Evolutionary conservation across 2,797 vertebrate genomes (phyloP), one percentile per base, ranked within the genome.

Genomic region (Gymnocypris eckloni): DNA sequence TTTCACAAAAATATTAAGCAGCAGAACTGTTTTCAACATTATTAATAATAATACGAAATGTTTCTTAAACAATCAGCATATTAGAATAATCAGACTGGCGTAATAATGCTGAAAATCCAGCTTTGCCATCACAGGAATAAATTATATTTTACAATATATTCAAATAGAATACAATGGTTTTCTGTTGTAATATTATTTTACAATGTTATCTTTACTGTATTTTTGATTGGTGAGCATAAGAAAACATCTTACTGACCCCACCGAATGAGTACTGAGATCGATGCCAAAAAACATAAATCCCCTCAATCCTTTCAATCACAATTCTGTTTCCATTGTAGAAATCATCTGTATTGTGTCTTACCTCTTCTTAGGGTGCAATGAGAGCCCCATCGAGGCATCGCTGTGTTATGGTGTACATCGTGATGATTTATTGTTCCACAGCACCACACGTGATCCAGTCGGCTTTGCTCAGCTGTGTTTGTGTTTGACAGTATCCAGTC

Each of bases 371-470:
- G 9, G 41, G 15, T 81, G 69, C 54, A 45, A 20, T n/a, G 66
- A 71, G 43, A 64, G 37, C 79, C 54, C 54, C 54, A 22, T 22
- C 4, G 4, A 56, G 22, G 37, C 13, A 3, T 25, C 22, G 2
- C 69, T 66, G 20, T 39, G 67, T 64, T 80, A 67, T 66, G 52
- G 22, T 80, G 67, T 72, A 72, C 52, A 28, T 48, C 64, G 69
- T 66, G 43, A 86, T 81, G 52, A 81, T 86, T 81, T 86, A 86
- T 81, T 56, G 66, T 33, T 64, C 33, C 50, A 45, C 54, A 61
- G 77, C 20, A 71, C 39, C 25, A 15, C 15, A 64, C 39, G 5
- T 33, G 25, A 72, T 48, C 20, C 43, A 1, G n/a, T 28, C 52
- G 45, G 75, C 37, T 59, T 84, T 72, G 25, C 66, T 71, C 39